These are phyloP conservation scores for Aphelocoma californica DNA, from an alignment of 2,797 vertebrate species.

Conservation along the genomic window DNA sequence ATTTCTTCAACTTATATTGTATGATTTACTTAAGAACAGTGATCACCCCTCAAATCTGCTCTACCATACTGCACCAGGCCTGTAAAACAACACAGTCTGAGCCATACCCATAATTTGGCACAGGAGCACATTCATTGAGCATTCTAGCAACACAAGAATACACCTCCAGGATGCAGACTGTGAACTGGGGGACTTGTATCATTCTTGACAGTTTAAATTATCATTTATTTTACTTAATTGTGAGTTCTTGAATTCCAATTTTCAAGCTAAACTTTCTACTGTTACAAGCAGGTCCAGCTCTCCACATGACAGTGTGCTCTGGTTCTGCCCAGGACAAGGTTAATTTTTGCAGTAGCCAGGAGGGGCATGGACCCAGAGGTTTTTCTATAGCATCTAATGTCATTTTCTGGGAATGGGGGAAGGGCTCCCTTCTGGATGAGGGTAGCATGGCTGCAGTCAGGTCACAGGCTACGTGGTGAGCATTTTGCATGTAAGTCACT, in stretches of 20 bases:
- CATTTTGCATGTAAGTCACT: neutral
- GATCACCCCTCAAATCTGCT: neutral
- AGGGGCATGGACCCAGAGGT: neutral
- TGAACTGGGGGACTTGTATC: rapidly evolving
- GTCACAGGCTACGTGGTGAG: neutral
- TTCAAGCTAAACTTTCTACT: neutral
- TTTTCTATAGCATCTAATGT: neutral
- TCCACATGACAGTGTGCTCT: too few species aligned
- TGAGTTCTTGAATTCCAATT: neutral
- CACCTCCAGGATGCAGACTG: neutral
- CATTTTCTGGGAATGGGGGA: neutral
- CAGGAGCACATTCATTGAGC: neutral
- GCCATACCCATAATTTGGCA: neutral
- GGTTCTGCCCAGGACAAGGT: neutral
- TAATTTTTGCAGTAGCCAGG: neutral
- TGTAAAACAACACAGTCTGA: neutral
- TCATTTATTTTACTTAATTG: neutral
- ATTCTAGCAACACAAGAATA: neutral
- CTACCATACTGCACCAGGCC: neutral
- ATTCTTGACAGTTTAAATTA: neutral
- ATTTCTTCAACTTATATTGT: neutral
- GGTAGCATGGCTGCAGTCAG: neutral
- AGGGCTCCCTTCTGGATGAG: neutral
- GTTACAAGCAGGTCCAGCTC: neutral
- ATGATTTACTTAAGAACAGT: neutral